Evolutionary conservation across 2,888 invertebrate genomes (phyloP), one percentile per base, ranked within the genome.

Genomic region (Ctena decussata): DNA sequence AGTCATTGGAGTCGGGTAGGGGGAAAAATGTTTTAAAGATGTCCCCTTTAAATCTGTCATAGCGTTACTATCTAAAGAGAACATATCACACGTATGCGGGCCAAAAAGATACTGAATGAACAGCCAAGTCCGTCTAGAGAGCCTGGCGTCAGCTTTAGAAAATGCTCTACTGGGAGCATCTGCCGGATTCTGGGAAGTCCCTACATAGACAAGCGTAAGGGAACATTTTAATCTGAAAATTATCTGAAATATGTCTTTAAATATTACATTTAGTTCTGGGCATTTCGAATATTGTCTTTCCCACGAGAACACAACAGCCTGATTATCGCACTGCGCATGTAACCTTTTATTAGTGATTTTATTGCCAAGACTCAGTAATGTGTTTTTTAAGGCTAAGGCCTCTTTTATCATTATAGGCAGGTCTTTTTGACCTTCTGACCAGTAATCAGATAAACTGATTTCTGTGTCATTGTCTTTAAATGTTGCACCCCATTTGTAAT

Each of bases 371-470:
- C 77, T 46, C 39, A 41, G 30, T 1, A 84, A 44, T n/a, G 80
- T 39, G 2, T 72, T 49, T 18, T 77, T 41, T 1, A 84, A 30
- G n/a, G 77, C 80, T 15, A n/a, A 21, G 15, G 80, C 84, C 32
- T 80, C 80, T 41, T 84, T 77, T 30, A 80, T 24, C 60, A 80
- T 80, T 39, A 84, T 84, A 11, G 79, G 76, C 24, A 60, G 21
- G 35, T 72, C 57, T n/a, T 12, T 27, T 30, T 60, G 60, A 30
- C 32, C 30, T 24, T 60, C 30, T 5, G 60, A 60, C 60, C 60
- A 60, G 30, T 30, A 60, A 60, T 60, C 60, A 27, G 60, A 24
- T 27, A 60, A 30, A 30, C 1, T 30, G 5, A 27, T 6, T 60
- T 60, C 30, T 1, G 6, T 30, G 18, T 18, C 60, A 6, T 27